Evolutionary conservation across 37 sponge, comb jelly and placozoan species (phyloP), one percentile per base, ranked within the genome.

Genomic region (Aplysina aerophoba): DNA sequence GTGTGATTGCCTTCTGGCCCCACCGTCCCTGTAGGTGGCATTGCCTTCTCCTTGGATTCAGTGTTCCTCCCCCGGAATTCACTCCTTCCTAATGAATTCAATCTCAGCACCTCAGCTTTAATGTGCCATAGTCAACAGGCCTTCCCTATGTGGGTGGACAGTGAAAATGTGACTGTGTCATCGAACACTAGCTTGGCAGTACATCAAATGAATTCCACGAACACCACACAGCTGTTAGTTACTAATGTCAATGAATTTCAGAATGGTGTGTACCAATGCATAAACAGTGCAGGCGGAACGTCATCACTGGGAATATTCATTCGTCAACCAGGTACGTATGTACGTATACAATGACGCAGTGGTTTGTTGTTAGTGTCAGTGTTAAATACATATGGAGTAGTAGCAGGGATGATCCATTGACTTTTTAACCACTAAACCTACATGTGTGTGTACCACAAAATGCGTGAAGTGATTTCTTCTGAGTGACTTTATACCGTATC

Each of bases 251-350:
- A 33, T 30, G 4, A 16, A 15, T 69, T 69, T 30, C 1, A 5
- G 35, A 69, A 69, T 27, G 78, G 78, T 75, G 78, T 40, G 24
- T 75, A 75, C 53, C 37, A 1, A 19, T 75, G 78, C 40, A 37
- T 44, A n/a, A 37, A 25, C 41, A 75, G 13, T 44, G 69, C n/a
- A 14, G 73, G 36, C 64, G 11, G 11, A 6, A 27, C 12, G 28
- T 3, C 28, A 13, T 28, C 24, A 13, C 64, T 62, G 28, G 64
- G 64, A 62, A 3, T 44, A 3, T 44, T 44, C 50, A 44, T 44
- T 8, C 3, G 8, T 3, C 3, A 3, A 44, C 50, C 50, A 44
- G 50, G 50, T 44, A 44, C 8, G n/a, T n/a, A n/a, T n/a, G n/a
- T n/a, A n/a, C n/a, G n/a, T n/a, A n/a, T n/a, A n/a, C n/a, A n/a